Conservation (phyloP, 2,888 invertebrate genomes). For the Netelia melanura region DNA sequence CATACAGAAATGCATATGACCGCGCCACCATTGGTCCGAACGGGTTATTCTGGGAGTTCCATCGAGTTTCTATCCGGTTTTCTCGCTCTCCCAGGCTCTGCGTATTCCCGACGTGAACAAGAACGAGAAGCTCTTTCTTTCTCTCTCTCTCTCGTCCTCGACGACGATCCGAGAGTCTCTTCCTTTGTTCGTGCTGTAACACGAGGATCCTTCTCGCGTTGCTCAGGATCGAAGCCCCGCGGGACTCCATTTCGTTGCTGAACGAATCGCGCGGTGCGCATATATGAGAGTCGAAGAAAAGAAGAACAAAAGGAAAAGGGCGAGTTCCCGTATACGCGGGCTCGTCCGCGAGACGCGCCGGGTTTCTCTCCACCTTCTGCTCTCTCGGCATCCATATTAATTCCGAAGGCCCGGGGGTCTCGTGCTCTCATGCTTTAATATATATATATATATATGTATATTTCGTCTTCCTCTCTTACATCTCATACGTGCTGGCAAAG, state of each 20-base stretch:
- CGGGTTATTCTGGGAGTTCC: slow-evolving; percentile 60
- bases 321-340: slow-evolving; percentile 44
- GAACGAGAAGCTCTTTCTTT: slow-evolving; percentile 20
- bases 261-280: slow-evolving; percentile 67
- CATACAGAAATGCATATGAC: slow-evolving; percentile 29
- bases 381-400: slow-evolving; percentile 68
- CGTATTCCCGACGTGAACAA: slow-evolving; percentile 41
- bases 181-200: slow-evolving; percentile 59
- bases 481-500: slow-evolving; percentile 55
- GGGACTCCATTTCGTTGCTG: slow-evolving; percentile 59
- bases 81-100: slow-evolving; percentile 30
- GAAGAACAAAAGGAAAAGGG: slow-evolving; percentile 36
- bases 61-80: slow-evolving; percentile 64
- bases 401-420: slow-evolving; percentile 58
- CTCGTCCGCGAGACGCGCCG: slow-evolving; percentile 42
- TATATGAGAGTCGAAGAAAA: slow-evolving; percentile 55
- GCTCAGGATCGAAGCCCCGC: slow-evolving; percentile 56
- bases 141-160: slow-evolving; percentile 18
- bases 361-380: slow-evolving; percentile 36
- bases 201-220: slow-evolving; percentile 45
- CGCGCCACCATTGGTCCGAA: slow-evolving; percentile 60
- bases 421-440: slow-evolving; percentile 17
- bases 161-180: slow-evolving; percentile 27
- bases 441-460: slow-evolving; percentile 16
- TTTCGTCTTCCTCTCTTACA: slow-evolving; percentile 34